Evolutionary conservation across 1,140 invertebrate genomes (phyloP).

Genomic region (Camponotus vicinus): DNA sequence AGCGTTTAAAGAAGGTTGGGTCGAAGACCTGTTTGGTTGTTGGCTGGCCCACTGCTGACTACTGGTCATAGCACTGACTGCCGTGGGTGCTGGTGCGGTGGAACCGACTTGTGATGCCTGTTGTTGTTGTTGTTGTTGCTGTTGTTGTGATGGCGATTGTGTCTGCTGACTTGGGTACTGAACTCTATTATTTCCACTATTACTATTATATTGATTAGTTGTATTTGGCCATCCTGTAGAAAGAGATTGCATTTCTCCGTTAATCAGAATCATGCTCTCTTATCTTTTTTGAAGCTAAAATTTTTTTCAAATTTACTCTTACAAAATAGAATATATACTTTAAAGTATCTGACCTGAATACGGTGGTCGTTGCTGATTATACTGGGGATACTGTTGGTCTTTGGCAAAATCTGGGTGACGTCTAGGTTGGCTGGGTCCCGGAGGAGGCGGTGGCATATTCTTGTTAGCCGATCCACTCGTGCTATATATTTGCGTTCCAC

Average conservation of each 20-base stretch:
- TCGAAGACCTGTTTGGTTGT: conserved; percentile 81
- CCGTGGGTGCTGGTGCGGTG: conserved; percentile 68
- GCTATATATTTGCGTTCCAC: conserved; percentile 82
- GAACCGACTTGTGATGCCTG: conserved; percentile 73
- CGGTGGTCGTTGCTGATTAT: conserved; percentile 88
- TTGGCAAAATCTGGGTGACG: conserved; percentile 95
- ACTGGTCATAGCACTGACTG: conserved; percentile 64
- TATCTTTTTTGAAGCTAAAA: neutral
- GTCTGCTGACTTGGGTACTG: conserved; percentile 86
- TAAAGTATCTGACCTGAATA: conserved; percentile 80
- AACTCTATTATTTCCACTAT: conserved; percentile 85
- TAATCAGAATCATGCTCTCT: neutral
- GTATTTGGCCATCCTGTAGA: conserved; percentile 87
- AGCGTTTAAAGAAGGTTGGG: conserved; percentile 81
- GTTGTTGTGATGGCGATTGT: conserved; percentile 81
- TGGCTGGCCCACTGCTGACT: conserved; percentile 87
- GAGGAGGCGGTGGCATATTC: conserved; percentile 89
- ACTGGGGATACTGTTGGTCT: conserved; percentile 90
- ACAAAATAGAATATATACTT: neutral
- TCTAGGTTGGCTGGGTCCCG: conserved; percentile 90
- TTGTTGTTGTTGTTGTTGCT: conserved; percentile 82
- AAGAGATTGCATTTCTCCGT: conserved; percentile 10
- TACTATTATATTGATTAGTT: conserved; percentile 85
- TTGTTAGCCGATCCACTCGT: conserved; percentile 85
- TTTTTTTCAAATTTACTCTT: neutral